Percentiles rank a stretch among this genome's conserved stretches.
phyloP scores from a whole-genome alignment of 2,113 vertebrate species.

The Microcebus jonahi region DNA sequence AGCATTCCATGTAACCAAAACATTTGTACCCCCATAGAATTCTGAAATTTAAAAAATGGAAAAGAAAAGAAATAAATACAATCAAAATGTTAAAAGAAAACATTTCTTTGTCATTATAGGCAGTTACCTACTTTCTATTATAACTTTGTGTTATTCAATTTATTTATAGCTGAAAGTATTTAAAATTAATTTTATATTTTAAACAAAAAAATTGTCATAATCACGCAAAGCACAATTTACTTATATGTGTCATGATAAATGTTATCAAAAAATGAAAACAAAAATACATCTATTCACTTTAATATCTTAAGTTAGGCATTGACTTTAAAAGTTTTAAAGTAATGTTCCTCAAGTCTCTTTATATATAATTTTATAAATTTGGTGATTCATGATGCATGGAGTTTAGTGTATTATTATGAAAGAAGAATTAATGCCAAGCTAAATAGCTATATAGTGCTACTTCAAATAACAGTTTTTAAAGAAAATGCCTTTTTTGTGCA shows the following conservation, averaged over 20 bases:
- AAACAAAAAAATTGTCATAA: not conserved
- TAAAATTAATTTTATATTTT: not conserved
- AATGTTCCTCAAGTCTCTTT: not conserved
- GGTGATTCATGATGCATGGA: not conserved
- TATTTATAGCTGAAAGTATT: not conserved
- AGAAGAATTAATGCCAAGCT: not conserved
- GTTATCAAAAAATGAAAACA: not conserved
- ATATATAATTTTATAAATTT: not conserved
- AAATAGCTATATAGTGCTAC: slow-evolving; percentile 7
- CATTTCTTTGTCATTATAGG: not conserved
- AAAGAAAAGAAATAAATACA: too few species aligned
- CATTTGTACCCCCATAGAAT: too few species aligned
- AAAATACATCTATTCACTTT: not conserved
- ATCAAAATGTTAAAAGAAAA: too few species aligned
- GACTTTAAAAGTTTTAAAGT: not conserved
- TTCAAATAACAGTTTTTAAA: slow-evolving; percentile 32
- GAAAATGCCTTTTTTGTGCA: slow-evolving; percentile 50
- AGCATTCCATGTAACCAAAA: too few species aligned
- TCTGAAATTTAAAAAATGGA: too few species aligned
- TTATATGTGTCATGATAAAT: not conserved
- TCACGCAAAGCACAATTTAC: not conserved
- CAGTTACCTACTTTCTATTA: not conserved
- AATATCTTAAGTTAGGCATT: not conserved
- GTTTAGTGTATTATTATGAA: not conserved
- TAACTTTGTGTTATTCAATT: not conserved